Base-by-base conservation (phyloP, 2,113 vertebrate genomes). In the Toxotes chatareus region DNA sequence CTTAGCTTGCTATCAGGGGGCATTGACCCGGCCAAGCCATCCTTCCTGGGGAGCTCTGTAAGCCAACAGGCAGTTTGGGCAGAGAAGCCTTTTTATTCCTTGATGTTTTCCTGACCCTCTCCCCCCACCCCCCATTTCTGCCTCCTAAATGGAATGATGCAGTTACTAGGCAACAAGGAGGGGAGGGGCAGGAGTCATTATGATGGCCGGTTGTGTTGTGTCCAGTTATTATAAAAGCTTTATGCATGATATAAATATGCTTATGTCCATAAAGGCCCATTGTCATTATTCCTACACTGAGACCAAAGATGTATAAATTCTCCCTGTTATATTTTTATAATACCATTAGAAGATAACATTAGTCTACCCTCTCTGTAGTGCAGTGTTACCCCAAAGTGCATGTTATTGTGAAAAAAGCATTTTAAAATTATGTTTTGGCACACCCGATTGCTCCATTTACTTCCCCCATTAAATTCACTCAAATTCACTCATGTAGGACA, bases 401-500 rank as follows among this genome's bases (percentile, higher is more conserved):
- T 88, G 87, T 90, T 87, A 76, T 88, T 86, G 55, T 84, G 62
- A 78, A 73, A 81, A 90, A 88, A 87, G 79, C 84, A 92, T 92
- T 85, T 92, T 91, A 89, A 94, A 91, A 93, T 86, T 85, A 88
- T 91, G 92, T 93, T 94, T 91, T 90, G 80, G 90, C 81, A 92
- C 90, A 93, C 75, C 77, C 89, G 89, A 92, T 88, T 91, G 92
- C 92, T 92, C 82, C 88, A 80, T 93, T 91, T 89, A 82, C 92
- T 91, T 84, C 79, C 88, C 82, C 91, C 90, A 94, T 94, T 91
- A 95, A 93, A 94, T 93, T 92, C 92, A 81, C 89, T 93, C 91
- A 94, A 87, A 94, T 94, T 94, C 93, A 92, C 82, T 94, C 93
- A 95, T 95, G 94, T 94, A 94, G 88, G 93, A 94, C 94, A 95